Percentiles rank a stretch among this genome's conserved stretches.
Evolutionary conservation across 2,888 invertebrate genomes (phyloP).

Genomic region (Tinea semifulvella): DNA sequence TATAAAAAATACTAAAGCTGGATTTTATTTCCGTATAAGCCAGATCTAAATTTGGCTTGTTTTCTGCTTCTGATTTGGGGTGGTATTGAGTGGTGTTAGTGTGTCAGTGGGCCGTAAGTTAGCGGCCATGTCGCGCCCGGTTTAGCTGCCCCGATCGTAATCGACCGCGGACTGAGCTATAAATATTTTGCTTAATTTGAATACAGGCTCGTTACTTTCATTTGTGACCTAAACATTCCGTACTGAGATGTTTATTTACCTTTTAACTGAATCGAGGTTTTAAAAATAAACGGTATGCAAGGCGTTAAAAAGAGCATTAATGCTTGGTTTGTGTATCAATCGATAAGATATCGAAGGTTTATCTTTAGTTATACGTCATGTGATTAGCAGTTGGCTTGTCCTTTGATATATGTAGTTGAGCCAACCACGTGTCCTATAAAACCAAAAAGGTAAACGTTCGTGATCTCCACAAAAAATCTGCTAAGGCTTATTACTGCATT

Average conservation of each 20-base stretch:
- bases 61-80: conserved; percentile 1
- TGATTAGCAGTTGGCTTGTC: too few relatives aligned
- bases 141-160: conserved; percentile 4
- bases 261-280: too few relatives aligned
- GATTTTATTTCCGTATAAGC: background rate
- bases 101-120: conserved; percentile 11
- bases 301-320: too few relatives aligned
- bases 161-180: conserved; percentile 1
- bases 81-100: conserved; percentile 10
- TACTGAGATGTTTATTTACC: background rate
- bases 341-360: too few relatives aligned
- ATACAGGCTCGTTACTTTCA: background rate
- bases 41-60: background rate
- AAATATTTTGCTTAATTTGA: conserved; percentile 9
- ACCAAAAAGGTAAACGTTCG: too few relatives aligned
- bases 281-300: background rate
- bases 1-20: too few relatives aligned
- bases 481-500: too few relatives aligned
- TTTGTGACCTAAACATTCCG: background rate
- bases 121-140: conserved; percentile 6
- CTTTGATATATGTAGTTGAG: too few relatives aligned
- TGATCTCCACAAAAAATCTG: too few relatives aligned
- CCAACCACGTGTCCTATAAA: too few relatives aligned
- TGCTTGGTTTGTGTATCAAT: too few relatives aligned
- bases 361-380: too few relatives aligned